A percentile compares a stretch with the other conserved stretches of the same genome.
Conservation (phyloP, 2,888 invertebrate species). For the Phorcus lineatus region DNA sequence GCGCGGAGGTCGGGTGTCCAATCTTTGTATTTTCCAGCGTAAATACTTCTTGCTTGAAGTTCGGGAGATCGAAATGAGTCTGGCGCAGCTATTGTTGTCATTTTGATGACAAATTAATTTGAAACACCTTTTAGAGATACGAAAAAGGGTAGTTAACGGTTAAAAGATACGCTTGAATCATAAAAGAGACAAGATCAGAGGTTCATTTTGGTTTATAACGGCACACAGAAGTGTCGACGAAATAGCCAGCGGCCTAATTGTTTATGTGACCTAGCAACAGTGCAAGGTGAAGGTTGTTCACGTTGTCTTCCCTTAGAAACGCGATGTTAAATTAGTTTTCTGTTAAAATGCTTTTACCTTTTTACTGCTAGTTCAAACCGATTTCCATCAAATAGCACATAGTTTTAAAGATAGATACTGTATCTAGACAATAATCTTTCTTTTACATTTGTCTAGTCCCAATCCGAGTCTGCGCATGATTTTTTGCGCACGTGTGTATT, state of each 20-base stretch:
- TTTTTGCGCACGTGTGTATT: no score
- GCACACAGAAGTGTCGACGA: neutral
- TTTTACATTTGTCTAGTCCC: no score
- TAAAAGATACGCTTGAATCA: neutral
- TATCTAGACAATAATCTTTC: no score
- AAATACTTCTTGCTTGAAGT: conserved; percentile 59
- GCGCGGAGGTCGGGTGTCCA: conserved; percentile 64
- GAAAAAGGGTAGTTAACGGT: neutral
- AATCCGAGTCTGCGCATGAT: no score
- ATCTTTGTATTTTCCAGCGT: conserved; percentile 69
- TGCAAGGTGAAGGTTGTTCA: neutral
- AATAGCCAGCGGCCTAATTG: neutral
- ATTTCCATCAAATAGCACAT: no score
- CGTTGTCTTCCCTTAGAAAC: no score
- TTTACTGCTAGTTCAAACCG: no score
- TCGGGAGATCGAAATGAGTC: conserved; percentile 48
- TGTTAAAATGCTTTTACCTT: no score
- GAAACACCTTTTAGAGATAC: neutral
- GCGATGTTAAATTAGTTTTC: no score
- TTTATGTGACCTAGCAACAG: conserved; percentile 12
- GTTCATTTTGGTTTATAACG: neutral
- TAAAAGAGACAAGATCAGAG: neutral
- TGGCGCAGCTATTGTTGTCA: conserved; percentile 27
- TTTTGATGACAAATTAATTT: neutral
- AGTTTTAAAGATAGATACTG: no score